phyloP scores from a whole-genome alignment of 35 echinoderm and acorn worm species.

The Apostichopus japonicus region DNA sequence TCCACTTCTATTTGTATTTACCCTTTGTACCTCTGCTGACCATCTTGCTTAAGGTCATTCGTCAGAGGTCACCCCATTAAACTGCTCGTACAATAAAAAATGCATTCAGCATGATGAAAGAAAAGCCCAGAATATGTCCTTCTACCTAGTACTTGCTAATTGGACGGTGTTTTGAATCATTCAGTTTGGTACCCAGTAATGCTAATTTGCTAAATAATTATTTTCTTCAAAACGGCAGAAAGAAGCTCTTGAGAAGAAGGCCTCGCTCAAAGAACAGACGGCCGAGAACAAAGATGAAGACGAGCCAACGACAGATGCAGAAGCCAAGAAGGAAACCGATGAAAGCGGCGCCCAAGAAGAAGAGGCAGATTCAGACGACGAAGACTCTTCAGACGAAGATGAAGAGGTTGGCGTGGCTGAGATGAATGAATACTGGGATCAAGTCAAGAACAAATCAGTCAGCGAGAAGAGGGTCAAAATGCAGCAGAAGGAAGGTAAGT shows the following conservation, averaged over 20 bases:
- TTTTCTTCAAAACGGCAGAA: slow-evolving; percentile 34
- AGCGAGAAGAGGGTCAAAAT: slow-evolving; percentile 91
- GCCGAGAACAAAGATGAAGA: slow-evolving; percentile 16
- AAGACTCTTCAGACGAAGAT: slow-evolving; percentile 54
- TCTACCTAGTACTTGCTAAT: too few species aligned
- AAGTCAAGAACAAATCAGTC: slow-evolving; percentile 76
- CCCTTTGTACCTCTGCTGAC: too few species aligned
- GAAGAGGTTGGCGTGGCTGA: slow-evolving; percentile 45
- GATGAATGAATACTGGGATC: slow-evolving; percentile 64
- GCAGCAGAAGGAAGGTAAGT: slow-evolving; percentile 71
- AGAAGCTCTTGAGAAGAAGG: slow-evolving; percentile 57
- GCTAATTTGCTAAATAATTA: neutral
- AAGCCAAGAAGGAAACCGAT: slow-evolving; percentile 8
- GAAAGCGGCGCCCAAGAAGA: slow-evolving; percentile 42
- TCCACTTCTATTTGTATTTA: too few species aligned
- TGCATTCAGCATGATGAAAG: too few species aligned
- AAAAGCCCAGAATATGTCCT: too few species aligned
- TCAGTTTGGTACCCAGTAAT: neutral
- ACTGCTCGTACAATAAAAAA: too few species aligned
- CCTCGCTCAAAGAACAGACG: slow-evolving; percentile 1
- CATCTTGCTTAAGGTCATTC: too few species aligned
- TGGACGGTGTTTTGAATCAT: too few species aligned
- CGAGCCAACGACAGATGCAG: neutral
- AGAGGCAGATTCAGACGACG: slow-evolving; percentile 43
- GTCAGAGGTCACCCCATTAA: too few species aligned